These are phyloP conservation scores for Nesogale talazaci DNA, from an alignment of 2,113 vertebrate genomes.

Conservation along the genomic window DNA sequence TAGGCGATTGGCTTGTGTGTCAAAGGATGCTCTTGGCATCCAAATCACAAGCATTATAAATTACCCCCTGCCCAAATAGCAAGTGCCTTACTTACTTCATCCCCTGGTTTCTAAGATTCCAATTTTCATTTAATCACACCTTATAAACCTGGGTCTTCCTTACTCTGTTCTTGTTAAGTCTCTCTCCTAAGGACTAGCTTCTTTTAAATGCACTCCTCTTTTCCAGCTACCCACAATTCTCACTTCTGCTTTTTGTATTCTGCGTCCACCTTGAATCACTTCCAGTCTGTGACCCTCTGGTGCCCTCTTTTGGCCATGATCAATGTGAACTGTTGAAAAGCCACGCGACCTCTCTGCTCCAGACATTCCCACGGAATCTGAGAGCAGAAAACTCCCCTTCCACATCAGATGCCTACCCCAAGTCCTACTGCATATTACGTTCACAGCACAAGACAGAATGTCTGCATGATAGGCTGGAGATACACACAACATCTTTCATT, in stretches of 20 bases:
- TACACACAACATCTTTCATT: neutral
- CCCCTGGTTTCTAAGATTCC: neutral
- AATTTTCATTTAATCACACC: neutral
- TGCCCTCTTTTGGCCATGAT: slow-evolving; percentile 66
- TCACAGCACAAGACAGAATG: neutral
- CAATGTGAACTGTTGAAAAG: neutral
- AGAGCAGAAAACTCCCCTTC: neutral
- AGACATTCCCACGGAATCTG: neutral
- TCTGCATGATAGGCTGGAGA: neutral
- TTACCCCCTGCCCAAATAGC: neutral
- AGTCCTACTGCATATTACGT: neutral
- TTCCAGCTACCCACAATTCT: neutral
- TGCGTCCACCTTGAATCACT: neutral
- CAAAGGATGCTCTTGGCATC: neutral
- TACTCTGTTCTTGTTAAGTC: neutral
- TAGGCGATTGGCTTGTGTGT: neutral
- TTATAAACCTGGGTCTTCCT: neutral
- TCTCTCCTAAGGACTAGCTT: neutral
- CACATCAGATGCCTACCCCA: neutral
- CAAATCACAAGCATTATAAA: slow-evolving; percentile 11
- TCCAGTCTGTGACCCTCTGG: slow-evolving; percentile 57
- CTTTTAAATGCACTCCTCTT: neutral
- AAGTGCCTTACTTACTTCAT: neutral
- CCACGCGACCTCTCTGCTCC: neutral
- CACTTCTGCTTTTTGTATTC: neutral